Evolutionary conservation across 2,888 invertebrate genomes (phyloP), one percentile per base, ranked within the genome.

Genomic region (Empis livida): DNA sequence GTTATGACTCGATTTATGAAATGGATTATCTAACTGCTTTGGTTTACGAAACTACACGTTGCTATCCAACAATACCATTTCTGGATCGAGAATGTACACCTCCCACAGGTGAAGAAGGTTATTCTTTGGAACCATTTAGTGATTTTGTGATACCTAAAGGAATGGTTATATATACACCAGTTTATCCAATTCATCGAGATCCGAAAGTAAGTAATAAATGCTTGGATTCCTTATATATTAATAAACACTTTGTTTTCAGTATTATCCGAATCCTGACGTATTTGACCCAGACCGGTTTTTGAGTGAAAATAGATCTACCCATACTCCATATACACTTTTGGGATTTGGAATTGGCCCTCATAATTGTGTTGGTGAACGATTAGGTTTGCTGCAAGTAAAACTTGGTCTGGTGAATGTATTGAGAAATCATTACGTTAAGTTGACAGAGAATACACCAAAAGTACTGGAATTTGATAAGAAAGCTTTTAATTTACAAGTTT

Each of bases 11-110:
- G n/a, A 56, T 74, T 10, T 56, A 59, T n/a, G 59, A 67, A 9
- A 58, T 74, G 64, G 57, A 62, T 42, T 73, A 73, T 54, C 56
- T 74, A 20, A 59, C 64, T 49, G 70, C 67, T 68, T 72, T 72
- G 3, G 50, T 65, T 2, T 61, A 64, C 43, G 70, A 70, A 51
- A 59, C 59, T 2, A 45, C 70, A 20, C 60, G 70, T 3, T 42
- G 68, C 44, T 70, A 68, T 55, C 68, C 70, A 4, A 59, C 64
- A 2, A 38, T 69, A 8, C 66, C 70, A 2, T 63, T 67, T 43
- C 51, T 70, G 23, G 69, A 67, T 52, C 63, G 70, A 6, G 53
- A 60, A 49, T 67, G 66, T 46, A 61, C 63, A 6, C 59, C 64
- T 14, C 30, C 53, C 0, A 43, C 49, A 16, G 59, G 51, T 11